phyloP scores from a whole-genome alignment of 2,888 invertebrate species.

The Scaptomyza reducta region DNA sequence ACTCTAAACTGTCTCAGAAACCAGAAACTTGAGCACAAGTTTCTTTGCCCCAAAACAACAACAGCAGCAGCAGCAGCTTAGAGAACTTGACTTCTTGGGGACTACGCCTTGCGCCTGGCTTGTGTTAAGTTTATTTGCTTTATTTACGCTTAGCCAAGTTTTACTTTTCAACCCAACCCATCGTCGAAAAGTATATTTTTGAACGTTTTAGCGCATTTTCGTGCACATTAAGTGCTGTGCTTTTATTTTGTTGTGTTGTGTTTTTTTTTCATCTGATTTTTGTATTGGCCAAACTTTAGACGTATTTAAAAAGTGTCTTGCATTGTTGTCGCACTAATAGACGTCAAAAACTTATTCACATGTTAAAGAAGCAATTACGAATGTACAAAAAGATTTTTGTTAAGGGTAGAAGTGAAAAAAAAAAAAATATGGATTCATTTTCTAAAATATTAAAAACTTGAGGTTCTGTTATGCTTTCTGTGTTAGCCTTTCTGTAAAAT shows the following conservation, averaged over 20 bases:
- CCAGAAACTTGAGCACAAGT: conserved; percentile 67
- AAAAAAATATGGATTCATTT: background rate
- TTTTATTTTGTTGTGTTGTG: background rate
- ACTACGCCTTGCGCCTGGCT: conserved; percentile 23
- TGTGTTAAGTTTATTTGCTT: conserved; percentile 72
- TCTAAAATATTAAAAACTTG: background rate
- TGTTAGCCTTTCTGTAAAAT: background rate
- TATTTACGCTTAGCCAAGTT: conserved; percentile 76
- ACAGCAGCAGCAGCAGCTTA: conserved; percentile 46
- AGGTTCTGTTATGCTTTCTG: background rate
- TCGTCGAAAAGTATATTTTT: conserved; percentile 56
- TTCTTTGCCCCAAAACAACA: conserved; percentile 53
- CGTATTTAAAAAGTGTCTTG: conserved; percentile 54
- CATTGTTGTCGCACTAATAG: conserved; percentile 53
- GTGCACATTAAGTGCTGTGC: conserved; percentile 18
- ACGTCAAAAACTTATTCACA: conserved; percentile 55
- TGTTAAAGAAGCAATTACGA: conserved; percentile 18
- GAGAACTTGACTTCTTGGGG: conserved; percentile 56
- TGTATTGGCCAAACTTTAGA: conserved; percentile 54
- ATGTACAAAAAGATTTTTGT: background rate
- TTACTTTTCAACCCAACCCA: conserved; percentile 30
- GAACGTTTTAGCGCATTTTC: conserved; percentile 69
- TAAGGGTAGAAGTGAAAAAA: background rate
- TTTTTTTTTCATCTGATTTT: conserved; percentile 34
- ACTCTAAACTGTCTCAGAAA: conserved; percentile 66